A percentile compares a stretch with the other conserved stretches of the same genome.
phyloP scores from a whole-genome alignment of 1,140 invertebrate species.

The Magallana gigas region DNA sequence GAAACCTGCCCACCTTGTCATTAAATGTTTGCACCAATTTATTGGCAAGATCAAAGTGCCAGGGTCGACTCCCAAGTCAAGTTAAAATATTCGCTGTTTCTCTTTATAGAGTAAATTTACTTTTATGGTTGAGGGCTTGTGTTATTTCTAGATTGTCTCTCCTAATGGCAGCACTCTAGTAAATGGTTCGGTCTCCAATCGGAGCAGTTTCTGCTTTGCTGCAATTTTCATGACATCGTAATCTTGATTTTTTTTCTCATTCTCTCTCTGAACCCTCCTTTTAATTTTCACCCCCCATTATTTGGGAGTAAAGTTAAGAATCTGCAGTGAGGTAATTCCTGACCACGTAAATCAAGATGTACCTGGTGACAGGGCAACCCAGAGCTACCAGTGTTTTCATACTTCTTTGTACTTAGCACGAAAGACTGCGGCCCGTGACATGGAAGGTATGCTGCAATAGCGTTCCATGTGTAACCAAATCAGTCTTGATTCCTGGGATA shows the following conservation, averaged over 20 bases:
- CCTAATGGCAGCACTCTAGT: background rate
- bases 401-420: slow-evolving; percentile 1
- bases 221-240: slow-evolving; percentile 8
- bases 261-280: background rate
- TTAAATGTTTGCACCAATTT: slow-evolving; percentile 38
- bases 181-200: background rate
- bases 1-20: slow-evolving; percentile 10
- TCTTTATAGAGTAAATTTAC: slow-evolving; percentile 30
- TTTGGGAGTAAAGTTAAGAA: slow-evolving; percentile 1
- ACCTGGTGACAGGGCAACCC: slow-evolving; percentile 14
- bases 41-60: slow-evolving; percentile 22
- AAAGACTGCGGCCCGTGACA: background rate
- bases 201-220: background rate
- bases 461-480: background rate
- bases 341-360: slow-evolving; percentile 8
- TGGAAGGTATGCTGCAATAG: background rate
- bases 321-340: background rate
- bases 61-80: background rate
- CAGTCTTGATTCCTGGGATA: background rate
- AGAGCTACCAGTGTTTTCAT: slow-evolving; percentile 13
- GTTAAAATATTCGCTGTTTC: slow-evolving; percentile 18
- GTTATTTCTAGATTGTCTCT: slow-evolving; percentile 2
- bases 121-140: slow-evolving; percentile 22
- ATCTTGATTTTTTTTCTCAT: background rate
- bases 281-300: background rate